Evolutionary conservation across 2,797 vertebrate genomes (phyloP).

Genomic region (Muraenolepis orangiensis): DNA sequence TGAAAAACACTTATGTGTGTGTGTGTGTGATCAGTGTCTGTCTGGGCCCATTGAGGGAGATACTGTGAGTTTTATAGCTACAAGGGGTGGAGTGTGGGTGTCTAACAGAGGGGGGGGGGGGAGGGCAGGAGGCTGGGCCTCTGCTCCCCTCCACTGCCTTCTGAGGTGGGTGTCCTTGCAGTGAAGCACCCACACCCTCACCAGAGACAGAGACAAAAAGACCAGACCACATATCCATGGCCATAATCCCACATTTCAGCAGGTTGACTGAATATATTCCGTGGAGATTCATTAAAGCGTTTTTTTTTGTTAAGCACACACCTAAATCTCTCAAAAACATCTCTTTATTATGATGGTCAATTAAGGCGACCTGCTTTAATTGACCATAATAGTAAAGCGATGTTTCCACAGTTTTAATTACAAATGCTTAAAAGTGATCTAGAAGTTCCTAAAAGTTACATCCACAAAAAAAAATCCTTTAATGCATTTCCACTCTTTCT

Average conservation of each 20-base stretch:
- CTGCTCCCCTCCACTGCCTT: slow-evolving; percentile 56
- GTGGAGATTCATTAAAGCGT: not conserved
- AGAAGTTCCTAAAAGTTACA: no score
- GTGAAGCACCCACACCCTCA: slow-evolving; percentile 50
- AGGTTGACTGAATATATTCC: not conserved
- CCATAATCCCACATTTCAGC: not conserved
- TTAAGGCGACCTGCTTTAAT: no score
- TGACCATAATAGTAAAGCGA: no score
- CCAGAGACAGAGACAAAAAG: slow-evolving; percentile 34
- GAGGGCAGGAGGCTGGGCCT: slow-evolving; percentile 55
- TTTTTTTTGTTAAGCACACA: not conserved
- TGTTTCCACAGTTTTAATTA: no score
- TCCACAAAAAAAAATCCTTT: no score
- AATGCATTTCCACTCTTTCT: not conserved
- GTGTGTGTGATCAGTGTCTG: slow-evolving; percentile 50
- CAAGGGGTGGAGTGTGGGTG: slow-evolving; percentile 42
- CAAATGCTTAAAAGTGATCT: no score
- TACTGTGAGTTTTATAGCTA: slow-evolving; percentile 63
- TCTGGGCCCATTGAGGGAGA: slow-evolving; percentile 56
- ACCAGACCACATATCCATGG: slow-evolving; percentile 31
- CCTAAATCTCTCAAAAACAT: no score
- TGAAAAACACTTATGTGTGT: slow-evolving; percentile 9
- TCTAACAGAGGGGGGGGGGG: slow-evolving; percentile 45
- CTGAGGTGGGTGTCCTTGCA: slow-evolving; percentile 59
- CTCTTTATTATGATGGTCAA: no score